Base-by-base conservation (phyloP, 2,888 invertebrate species). In the Pinctada fucata region DNA sequence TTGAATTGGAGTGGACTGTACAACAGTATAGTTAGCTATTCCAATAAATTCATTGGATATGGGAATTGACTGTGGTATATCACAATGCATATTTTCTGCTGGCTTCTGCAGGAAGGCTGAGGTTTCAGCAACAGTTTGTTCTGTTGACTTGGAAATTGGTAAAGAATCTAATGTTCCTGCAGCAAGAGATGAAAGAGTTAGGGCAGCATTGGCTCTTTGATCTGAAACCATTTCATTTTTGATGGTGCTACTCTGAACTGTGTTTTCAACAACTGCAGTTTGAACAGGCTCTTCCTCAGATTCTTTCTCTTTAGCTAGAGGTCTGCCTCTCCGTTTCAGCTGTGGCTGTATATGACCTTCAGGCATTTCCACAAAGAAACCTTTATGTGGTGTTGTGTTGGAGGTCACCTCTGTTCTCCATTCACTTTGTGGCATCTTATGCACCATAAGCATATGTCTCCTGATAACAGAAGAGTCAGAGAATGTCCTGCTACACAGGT, bases 401-500 rank as follows among this genome's bases (percentile, higher is more conserved):
- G 80, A 82, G 6, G 73, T 67, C 52, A 82, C 79, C 58, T 86
- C 86, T 45, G 88, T 85, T 73, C 85, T 83, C 90, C 90, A 90
- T 49, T 87, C 84, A 58, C 85, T 85, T 2, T 84, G 84, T 65
- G 85, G 80, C 69, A 83, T 87, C 72, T 88, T 88, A 72, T 90
- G 90, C 68, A 89, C 83, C 31, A 87, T 82, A 52, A 89, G 85
- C 88, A 89, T 89, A 74, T 90, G 90, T 4, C 90, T 82, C 69
- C 90, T 79, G 31, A 89, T 83, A 3, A 88, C 88, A 0, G 90
- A 89, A 2, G 88, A 83, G 80, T 90, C 90, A 58, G 85, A 86
- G 85, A 93, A 93, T 10, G 89, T 89, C 78, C 91, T 90, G 72
- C 87, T 86, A 86, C 93, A 93, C 45, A 90, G 82, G 3, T 87